These are phyloP conservation scores for Brachionus asplanchnoidis DNA, from an alignment of 1,140 invertebrate species.

Conservation along the genomic window DNA sequence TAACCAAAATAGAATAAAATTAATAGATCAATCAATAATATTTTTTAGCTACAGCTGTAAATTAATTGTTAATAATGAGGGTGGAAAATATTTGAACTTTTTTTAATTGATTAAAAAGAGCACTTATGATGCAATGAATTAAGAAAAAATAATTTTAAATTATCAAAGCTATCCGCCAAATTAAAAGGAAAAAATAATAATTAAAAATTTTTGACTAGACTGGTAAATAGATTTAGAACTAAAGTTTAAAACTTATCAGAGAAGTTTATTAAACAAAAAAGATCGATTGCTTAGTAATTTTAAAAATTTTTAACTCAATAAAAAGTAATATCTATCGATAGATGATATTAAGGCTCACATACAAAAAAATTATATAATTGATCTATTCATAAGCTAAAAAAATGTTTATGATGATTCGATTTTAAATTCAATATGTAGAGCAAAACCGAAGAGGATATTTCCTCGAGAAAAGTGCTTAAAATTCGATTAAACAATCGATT, in stretches of 20 bases:
- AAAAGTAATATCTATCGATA: background rate
- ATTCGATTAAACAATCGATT: slow-evolving; percentile 7
- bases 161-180: too few species aligned
- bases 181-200: too few species aligned
- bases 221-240: background rate
- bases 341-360: background rate
- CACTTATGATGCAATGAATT: too few species aligned
- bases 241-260: background rate
- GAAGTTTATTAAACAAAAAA: background rate
- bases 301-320: background rate
- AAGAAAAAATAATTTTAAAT: too few species aligned
- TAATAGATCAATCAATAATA: too few species aligned
- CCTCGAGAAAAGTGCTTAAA: background rate
- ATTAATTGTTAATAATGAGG: too few species aligned
- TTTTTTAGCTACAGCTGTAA: too few species aligned
- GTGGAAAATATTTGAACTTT: too few species aligned
- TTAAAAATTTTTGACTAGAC: background rate
- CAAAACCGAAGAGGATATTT: background rate
- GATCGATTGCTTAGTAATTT: background rate
- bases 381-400: background rate
- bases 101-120: too few species aligned
- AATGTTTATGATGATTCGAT: background rate
- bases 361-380: background rate
- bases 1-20: too few species aligned
- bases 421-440: background rate